A percentile compares a stretch with the other conserved stretches of the same genome.
Conservation (phyloP, 2,888 invertebrate species). For the Eugnorisma glareosa region DNA sequence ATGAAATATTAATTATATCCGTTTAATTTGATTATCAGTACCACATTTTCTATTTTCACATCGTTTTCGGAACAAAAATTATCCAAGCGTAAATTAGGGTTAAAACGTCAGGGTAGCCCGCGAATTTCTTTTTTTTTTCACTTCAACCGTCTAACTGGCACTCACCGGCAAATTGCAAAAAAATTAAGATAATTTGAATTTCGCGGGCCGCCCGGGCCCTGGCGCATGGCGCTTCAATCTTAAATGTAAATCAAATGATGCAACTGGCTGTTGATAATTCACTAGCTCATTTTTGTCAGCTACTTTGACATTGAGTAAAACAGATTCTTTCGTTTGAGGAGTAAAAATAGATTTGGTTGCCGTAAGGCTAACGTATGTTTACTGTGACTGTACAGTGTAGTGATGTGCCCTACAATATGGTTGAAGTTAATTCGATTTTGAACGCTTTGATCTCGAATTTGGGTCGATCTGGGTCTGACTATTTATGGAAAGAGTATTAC, state of each 20-base stretch:
- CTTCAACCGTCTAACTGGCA: too few relatives aligned
- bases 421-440: slow-evolving; percentile 37
- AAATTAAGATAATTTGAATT: too few relatives aligned
- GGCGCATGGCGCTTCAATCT: too few relatives aligned
- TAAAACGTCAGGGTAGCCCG: too few relatives aligned
- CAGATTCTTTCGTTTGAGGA: background rate
- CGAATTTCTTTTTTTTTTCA: too few relatives aligned
- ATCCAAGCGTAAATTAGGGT: too few relatives aligned
- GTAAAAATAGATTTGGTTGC: background rate
- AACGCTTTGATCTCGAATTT: slow-evolving; percentile 31
- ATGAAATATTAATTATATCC: background rate
- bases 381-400: background rate
- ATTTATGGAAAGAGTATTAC: slow-evolving; percentile 1
- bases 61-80: background rate
- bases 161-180: too few relatives aligned
- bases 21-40: background rate
- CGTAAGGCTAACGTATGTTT: background rate
- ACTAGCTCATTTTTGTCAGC: background rate
- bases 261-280: too few relatives aligned
- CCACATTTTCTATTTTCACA: background rate
- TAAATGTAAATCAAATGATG: background rate
- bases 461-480: background rate
- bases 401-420: background rate
- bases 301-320: background rate
- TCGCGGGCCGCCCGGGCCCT: too few relatives aligned